Evolutionary conservation across 2,113 vertebrate species (phyloP), one percentile per base, ranked within the genome.

Genomic region (Carettochelys insculpta): DNA sequence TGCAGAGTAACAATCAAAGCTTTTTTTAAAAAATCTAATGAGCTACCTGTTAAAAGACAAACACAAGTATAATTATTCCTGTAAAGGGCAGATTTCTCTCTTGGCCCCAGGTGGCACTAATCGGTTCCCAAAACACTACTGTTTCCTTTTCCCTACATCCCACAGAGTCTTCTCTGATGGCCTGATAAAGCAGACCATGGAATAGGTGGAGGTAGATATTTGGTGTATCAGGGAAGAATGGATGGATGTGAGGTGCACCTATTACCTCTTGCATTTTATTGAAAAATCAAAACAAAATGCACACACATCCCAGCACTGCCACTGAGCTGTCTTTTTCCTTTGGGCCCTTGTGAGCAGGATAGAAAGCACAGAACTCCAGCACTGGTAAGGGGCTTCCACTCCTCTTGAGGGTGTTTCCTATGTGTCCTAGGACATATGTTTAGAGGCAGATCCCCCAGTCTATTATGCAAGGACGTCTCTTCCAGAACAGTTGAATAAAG

Each of bases 1-100:
- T 43, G 80, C 51, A 31, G 14, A 77, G 71, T 76, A 88, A 80
- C 83, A 61, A 94, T 91, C n/a, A 47, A 91, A 93, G 75, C 68
- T 53, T 90, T 29, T 9, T 48, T 48, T 50, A 13, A 50, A 50
- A 50, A 48, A 48, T 56, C 13, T 80, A 31, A 25, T 5, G n/a
- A 27, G 34, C 25, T 89, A 71, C 68, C 16, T 79, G 9, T 54
- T 86, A 68, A 13, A 31, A 79, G 41, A 89, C 13, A 50, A 27
- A 85, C 11, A 8, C 38, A 65, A 76, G 75, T 81, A 1, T 48
- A 10, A 14, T 43, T 82, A 25, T 54, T 82, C 43, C 43, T 87
- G 5, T 56, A n/a, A 83, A 48, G 43, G 82, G 85, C 34, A 31
- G 4, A 88, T 76, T 11, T 73, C 24, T 41, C 76, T 20, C 86